Base-by-base conservation (phyloP, 2,888 invertebrate species). In the Ennomos erosarius region DNA sequence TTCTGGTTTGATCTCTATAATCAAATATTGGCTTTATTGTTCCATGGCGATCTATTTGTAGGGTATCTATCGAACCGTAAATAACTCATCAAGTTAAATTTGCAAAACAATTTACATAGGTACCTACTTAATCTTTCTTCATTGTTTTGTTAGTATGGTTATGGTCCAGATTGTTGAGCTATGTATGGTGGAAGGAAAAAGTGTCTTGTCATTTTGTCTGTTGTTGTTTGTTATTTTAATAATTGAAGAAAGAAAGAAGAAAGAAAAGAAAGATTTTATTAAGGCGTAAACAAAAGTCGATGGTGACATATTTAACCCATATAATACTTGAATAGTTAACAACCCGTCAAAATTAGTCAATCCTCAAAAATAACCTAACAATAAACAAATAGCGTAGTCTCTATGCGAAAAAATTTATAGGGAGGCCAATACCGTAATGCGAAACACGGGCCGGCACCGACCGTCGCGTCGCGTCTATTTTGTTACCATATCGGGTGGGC, bases 391-490 rank as follows among this genome's bases (percentile, higher is more conserved):
- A 69, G 67, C 68, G 73, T 45, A 67, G 63, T 70, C 68, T 68
- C 69, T 75, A 76, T 82, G 76, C 74, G 75, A 81, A 84, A 81
- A 83, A 85, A 83, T 86, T 83, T 81, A 86, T 84, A 77, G 79
- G 73, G 70, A 79, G 76, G 74, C 81, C 87, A 91, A 90, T 90
- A 89, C 80, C 82, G 85, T 88, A 90, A 90, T 88, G 88, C 76
- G 79, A 83, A 85, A 79, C 77, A 73, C 82, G 79, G 77, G 67
- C 73, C 68, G 70, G 77, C 74, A 66, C 71, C 65, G 16, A 6
- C 13, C 47, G 42, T 26, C 26, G 26, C 0, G 68, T 70, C 66
- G 63, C 69, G 80, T 82, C 80, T 82, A 80, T 83, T 82, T 79
- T 74, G 83, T 83, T 82, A 76, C 78, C 76, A 70, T 90, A 90